Conservation (phyloP, 2,888 invertebrate genomes). For the Tigriopus californicus region DNA sequence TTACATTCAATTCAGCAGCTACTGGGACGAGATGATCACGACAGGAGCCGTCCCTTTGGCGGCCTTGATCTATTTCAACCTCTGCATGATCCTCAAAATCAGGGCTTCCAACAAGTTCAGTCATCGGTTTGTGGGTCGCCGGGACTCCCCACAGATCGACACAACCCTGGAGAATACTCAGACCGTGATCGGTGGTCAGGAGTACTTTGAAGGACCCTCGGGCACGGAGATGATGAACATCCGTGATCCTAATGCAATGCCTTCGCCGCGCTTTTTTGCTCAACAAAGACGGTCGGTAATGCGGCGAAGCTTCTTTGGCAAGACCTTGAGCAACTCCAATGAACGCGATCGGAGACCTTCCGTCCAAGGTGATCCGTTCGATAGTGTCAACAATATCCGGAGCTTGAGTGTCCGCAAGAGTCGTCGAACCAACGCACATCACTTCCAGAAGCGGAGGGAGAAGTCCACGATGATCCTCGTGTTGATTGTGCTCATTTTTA, state of each 20-base stretch:
- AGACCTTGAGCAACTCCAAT: too few relatives aligned
- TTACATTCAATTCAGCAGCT: slow-evolving; percentile 5
- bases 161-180: neutral
- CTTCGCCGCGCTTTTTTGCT: neutral
- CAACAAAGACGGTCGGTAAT: neutral
- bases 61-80: slow-evolving; percentile 7
- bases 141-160: neutral
- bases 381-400: too few relatives aligned
- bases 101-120: slow-evolving; percentile 3
- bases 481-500: slow-evolving; percentile 1
- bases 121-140: slow-evolving; percentile 6
- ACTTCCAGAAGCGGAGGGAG: slow-evolving; percentile 5
- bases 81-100: neutral
- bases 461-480: neutral
- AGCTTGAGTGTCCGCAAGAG: neutral
- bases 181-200: neutral
- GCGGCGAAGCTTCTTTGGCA: neutral
- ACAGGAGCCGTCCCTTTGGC: slow-evolving; percentile 5
- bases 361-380: too few relatives aligned
- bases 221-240: neutral
- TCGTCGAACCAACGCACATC: neutral
- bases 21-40: slow-evolving; percentile 10
- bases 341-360: too few relatives aligned
- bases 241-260: neutral
- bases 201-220: neutral